Base-by-base conservation (phyloP, 2,113 vertebrate genomes). In the Gobius niger region DNA sequence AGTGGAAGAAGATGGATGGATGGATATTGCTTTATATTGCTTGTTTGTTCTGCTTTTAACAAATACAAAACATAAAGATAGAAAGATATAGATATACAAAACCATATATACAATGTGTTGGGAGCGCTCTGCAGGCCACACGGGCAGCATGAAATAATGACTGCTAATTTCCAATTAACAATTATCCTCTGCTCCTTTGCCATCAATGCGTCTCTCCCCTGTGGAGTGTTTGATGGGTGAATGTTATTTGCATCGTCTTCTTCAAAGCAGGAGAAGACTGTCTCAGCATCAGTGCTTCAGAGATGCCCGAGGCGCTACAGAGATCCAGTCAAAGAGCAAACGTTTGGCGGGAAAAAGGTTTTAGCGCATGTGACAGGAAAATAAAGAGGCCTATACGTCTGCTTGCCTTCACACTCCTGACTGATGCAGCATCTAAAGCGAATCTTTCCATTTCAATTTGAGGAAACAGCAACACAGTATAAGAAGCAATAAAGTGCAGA, bases 221-320 rank as follows among this genome's bases (percentile, higher is more conserved):
- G 0, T 42, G 60, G 53, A 73, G 53, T 76, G 67, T 82, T 83
- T 87, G 86, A 88, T 82, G 80, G 79, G 83, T 81, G 82, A 85
- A 79, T 80, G 85, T 75, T 87, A 89, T 91, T 89, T 89, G 82
- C 75, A 70, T 47, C 8, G 70, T 70, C 19, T 73, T 78, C 72
- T 82, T 87, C 76, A 89, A 87, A 88, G 84, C 9, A 53, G 68
- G 44, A 65, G 70, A 70, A 41, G 70, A 76, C 72, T 80, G 76
- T 78, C 82, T 85, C 72, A 44, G 83, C 76, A 65, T 78, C 67
- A 81, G 73, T 65, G 67, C 78, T 84, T 83, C 83, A 79, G 75
- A 85, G 66, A 78, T 0, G 68, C 83, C 76, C 59, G 13, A 7
- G 73, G 86, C 82, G 19, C 34, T 49, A 71, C 13, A 19, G 70